These are phyloP conservation scores for Wasmannia auropunctata DNA, from an alignment of 1,140 invertebrate species.

Conservation along the genomic window DNA sequence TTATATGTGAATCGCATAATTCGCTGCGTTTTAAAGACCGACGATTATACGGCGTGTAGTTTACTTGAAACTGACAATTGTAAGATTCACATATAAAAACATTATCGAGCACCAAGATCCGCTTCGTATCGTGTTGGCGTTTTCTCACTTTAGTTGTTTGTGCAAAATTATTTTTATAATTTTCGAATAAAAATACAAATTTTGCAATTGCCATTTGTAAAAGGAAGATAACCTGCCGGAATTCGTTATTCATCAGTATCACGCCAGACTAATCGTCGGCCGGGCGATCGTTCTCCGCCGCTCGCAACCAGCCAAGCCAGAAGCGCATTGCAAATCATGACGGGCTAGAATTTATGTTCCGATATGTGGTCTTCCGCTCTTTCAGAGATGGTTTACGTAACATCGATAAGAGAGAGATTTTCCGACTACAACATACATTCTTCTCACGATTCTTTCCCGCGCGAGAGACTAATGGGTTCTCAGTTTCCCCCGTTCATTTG, in stretches of 20 bases:
- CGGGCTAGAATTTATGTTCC: conserved; percentile 37
- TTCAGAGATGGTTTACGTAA: conserved; percentile 32
- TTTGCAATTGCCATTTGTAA: neutral
- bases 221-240: neutral
- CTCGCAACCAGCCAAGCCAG: conserved; percentile 7
- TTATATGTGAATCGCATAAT: no score
- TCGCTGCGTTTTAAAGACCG: no score
- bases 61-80: no score
- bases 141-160: no score
- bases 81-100: no score
- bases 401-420: conserved; percentile 31
- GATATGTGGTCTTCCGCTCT: conserved; percentile 30
- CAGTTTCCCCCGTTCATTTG: conserved; percentile 15
- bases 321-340: conserved; percentile 41
- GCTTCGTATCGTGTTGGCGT: no score
- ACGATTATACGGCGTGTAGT: no score
- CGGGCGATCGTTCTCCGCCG: neutral
- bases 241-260: conserved; percentile 12
- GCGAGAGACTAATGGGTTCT: conserved; percentile 37
- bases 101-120: no score
- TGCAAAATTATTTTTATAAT: neutral
- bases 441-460: conserved; percentile 54
- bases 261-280: neutral
- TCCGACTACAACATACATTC: conserved; percentile 24
- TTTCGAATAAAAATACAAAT: neutral